phyloP scores from a whole-genome alignment of 2,797 vertebrate genomes.

The Myotis findleyi region DNA sequence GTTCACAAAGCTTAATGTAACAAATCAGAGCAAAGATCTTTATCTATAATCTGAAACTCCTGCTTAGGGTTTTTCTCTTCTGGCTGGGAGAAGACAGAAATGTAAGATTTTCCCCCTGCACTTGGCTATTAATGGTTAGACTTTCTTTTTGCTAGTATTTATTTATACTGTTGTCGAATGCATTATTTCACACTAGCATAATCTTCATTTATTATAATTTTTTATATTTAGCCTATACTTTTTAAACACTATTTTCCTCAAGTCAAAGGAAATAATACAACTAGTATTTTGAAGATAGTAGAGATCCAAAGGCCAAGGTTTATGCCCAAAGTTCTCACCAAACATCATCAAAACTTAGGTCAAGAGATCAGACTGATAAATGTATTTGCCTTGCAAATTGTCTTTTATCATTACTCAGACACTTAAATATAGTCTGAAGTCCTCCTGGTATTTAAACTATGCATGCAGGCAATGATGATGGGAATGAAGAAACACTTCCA shows the following conservation, averaged over 20 bases:
- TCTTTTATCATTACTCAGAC: conserved; percentile 75
- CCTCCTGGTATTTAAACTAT: conserved; percentile 62
- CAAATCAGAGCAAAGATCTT: conserved; percentile 77
- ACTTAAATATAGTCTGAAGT: conserved; percentile 77
- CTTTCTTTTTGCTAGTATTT: conserved; percentile 66
- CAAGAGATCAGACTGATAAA: conserved; percentile 84
- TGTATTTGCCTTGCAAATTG: conserved; percentile 80
- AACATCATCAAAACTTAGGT: conserved; percentile 82
- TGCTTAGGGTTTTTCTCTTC: conserved; percentile 62
- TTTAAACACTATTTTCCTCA: conserved; percentile 66
- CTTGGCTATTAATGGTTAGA: conserved; percentile 59
- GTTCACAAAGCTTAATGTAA: conserved; percentile 78
- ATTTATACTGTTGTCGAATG: conserved; percentile 67
- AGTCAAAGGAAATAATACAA: conserved; percentile 63
- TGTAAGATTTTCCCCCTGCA: conserved; percentile 34
- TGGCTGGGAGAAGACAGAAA: conserved; percentile 8
- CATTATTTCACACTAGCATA: conserved; percentile 63
- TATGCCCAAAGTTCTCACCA: conserved; percentile 80
- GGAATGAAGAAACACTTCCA: background rate
- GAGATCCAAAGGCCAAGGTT: conserved; percentile 65
- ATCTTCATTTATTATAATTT: conserved; percentile 49
- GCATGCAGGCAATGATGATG: background rate
- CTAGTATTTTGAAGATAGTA: conserved; percentile 77
- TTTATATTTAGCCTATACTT: conserved; percentile 67
- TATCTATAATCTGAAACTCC: conserved; percentile 58